Conservation (phyloP, 1,140 invertebrate species). For the Drosophila kikkawai region DNA sequence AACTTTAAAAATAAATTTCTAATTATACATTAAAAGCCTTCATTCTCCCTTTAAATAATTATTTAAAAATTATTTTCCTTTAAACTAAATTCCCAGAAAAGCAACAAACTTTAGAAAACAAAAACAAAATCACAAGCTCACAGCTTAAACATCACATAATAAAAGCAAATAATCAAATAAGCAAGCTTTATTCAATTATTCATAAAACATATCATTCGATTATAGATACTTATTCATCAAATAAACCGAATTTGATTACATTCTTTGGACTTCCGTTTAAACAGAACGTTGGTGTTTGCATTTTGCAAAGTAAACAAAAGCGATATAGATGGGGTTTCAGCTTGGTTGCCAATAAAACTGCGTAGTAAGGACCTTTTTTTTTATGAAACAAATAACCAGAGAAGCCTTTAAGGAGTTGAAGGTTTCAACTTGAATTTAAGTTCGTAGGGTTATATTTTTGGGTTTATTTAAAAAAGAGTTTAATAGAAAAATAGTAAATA, state of each 20-base stretch:
- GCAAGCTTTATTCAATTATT: conserved; percentile 4
- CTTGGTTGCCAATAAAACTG: background rate
- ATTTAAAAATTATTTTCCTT: background rate
- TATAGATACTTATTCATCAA: conserved; percentile 3
- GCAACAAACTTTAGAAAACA: background rate
- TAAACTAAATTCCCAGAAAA: too few species aligned
- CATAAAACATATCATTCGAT: conserved; percentile 6
- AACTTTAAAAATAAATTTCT: too few species aligned
- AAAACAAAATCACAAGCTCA: background rate
- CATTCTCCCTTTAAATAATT: too few species aligned
- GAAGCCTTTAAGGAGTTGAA: too few species aligned
- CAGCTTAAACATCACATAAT: background rate
- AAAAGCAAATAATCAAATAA: background rate
- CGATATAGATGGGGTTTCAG: background rate
- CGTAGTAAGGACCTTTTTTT: background rate
- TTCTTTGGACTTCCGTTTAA: conserved; percentile 4
- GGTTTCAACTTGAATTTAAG: too few species aligned
- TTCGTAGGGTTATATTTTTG: too few species aligned
- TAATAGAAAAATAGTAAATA: too few species aligned
- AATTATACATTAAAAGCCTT: too few species aligned
- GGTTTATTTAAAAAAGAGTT: too few species aligned
- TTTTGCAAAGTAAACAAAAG: background rate
- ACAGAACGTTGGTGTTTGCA: background rate
- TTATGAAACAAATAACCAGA: background rate
- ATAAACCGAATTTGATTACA: conserved; percentile 13